Evolutionary conservation across 2,888 invertebrate genomes (phyloP).

Genomic region (Chymomyza procnemis): DNA sequence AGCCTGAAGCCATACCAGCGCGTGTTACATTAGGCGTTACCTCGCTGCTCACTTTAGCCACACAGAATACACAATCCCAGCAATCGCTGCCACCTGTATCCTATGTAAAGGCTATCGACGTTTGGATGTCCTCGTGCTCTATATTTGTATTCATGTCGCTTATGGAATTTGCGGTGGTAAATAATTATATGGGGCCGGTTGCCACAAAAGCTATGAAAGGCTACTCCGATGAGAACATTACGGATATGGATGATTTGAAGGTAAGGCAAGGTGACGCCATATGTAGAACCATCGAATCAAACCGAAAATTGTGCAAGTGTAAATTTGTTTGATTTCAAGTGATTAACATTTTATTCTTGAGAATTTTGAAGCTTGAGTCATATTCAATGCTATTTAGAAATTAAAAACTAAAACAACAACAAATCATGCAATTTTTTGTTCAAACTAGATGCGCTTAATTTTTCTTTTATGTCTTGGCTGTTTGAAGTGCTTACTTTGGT

Average conservation of each 20-base stretch:
- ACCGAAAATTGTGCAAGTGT: neutral
- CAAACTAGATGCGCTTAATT: no score
- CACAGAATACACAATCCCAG: slow-evolving; percentile 94
- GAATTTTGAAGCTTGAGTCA: no score
- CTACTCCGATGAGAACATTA: slow-evolving; percentile 90
- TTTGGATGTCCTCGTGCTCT: slow-evolving; percentile 95
- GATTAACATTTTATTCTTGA: neutral
- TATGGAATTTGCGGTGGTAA: slow-evolving; percentile 94
- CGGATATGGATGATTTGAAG: slow-evolving; percentile 87
- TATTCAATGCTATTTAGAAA: no score
- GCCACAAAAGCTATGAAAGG: slow-evolving; percentile 94
- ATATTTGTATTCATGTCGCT: slow-evolving; percentile 94
- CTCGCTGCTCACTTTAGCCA: slow-evolving; percentile 91
- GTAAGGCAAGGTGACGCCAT: slow-evolving; percentile 80
- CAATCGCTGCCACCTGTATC: slow-evolving; percentile 93
- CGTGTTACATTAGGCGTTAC: slow-evolving; percentile 93
- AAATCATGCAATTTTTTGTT: neutral
- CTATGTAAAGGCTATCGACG: slow-evolving; percentile 94
- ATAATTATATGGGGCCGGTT: slow-evolving; percentile 90
- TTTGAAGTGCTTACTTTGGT: neutral
- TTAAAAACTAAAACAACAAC: no score
- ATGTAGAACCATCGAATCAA: neutral
- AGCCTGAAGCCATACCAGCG: slow-evolving; percentile 94
- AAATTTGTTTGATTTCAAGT: neutral
- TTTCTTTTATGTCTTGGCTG: neutral